phyloP scores from a whole-genome alignment of 2,113 vertebrate genomes.

The Indicator indicator region DNA sequence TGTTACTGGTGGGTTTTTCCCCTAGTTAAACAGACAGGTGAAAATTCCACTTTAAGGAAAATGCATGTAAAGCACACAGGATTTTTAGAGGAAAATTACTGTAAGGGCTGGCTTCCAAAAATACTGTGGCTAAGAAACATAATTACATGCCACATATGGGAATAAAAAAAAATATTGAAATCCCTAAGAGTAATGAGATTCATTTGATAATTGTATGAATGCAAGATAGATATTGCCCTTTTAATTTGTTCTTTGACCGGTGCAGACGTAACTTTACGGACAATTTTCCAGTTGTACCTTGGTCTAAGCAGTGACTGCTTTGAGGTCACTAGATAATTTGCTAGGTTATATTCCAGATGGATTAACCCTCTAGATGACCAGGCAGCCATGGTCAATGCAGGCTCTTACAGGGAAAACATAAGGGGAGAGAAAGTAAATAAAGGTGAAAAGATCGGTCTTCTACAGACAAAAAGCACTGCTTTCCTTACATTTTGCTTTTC shows the following conservation, averaged over 20 bases:
- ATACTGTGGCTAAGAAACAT: background rate
- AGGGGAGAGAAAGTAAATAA: background rate
- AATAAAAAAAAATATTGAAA: slow-evolving; percentile 3
- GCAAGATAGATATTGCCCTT: background rate
- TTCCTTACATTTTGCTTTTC: background rate
- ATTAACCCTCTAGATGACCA: background rate
- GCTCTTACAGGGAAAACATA: background rate
- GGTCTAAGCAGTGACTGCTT: background rate
- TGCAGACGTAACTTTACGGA: background rate
- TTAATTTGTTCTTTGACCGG: background rate
- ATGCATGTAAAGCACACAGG: background rate
- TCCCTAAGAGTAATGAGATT: background rate
- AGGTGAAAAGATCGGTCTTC: background rate
- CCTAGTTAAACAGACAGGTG: background rate
- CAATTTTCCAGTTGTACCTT: background rate
- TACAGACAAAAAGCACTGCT: background rate
- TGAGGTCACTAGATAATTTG: background rate
- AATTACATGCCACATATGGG: background rate
- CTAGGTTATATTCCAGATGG: background rate
- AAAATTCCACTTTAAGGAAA: slow-evolving; percentile 25
- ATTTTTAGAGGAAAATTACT: background rate
- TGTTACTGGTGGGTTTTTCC: background rate
- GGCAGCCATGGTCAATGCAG: background rate
- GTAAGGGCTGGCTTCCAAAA: background rate
- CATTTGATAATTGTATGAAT: background rate